Conservation (phyloP, 2,797 vertebrate genomes). For the Antennarius maculatus region DNA sequence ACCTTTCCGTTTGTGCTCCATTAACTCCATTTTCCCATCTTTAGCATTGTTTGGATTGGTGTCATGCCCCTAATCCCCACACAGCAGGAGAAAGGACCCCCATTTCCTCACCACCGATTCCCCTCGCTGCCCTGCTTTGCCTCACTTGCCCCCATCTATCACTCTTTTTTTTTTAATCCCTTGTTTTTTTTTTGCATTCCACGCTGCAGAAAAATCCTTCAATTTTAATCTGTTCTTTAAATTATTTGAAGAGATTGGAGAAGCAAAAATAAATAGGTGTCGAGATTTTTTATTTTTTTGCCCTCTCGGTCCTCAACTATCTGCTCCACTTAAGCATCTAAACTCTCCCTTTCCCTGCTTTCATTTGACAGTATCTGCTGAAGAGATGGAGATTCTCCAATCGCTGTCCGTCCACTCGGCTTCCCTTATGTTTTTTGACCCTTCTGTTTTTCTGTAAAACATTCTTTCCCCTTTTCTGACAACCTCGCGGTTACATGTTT, state of each 20-base stretch:
- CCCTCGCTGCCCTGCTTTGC: slow-evolving; percentile 31
- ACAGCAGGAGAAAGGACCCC: slow-evolving; percentile 53
- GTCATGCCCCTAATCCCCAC: slow-evolving; percentile 75
- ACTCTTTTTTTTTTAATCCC: neutral
- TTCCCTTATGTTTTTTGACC: slow-evolving; percentile 1
- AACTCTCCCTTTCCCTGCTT: slow-evolving; percentile 35
- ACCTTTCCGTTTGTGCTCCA: slow-evolving; percentile 57
- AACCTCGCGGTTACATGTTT: slow-evolving; percentile 6
- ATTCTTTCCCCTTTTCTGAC: neutral
- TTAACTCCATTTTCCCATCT: slow-evolving; percentile 69
- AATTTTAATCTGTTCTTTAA: neutral
- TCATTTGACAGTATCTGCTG: slow-evolving; percentile 62
- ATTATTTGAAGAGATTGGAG: neutral
- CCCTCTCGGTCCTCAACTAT: slow-evolving; percentile 27
- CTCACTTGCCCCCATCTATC: slow-evolving; percentile 27
- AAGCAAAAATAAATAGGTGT: slow-evolving; percentile 12
- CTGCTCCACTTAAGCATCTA: slow-evolving; percentile 55
- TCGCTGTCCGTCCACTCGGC: slow-evolving; percentile 36
- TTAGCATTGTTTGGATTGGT: slow-evolving; percentile 78
- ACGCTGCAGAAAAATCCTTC: neutral
- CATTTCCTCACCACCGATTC: slow-evolving; percentile 25
- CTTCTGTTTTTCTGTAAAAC: neutral
- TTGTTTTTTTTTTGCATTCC: neutral
- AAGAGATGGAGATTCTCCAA: slow-evolving; percentile 47
- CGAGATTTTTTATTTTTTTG: too few species aligned